Base-by-base conservation (phyloP, 2,888 invertebrate species). In the Pecten maximus region DNA sequence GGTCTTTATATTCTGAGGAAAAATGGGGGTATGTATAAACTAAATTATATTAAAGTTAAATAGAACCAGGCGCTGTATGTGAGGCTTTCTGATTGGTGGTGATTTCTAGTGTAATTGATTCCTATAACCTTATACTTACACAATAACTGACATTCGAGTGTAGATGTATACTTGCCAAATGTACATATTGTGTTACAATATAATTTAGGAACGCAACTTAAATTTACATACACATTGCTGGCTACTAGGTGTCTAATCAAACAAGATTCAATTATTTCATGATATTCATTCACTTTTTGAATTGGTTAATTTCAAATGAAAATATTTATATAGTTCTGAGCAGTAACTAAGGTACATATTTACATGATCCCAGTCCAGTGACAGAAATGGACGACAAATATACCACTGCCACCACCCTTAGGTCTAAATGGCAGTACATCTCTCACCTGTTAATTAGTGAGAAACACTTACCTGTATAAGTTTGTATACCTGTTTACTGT, bases 401-500 rank as follows among this genome's bases (percentile, higher is more conserved):
- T n/a, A 60, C 8, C 44, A 44, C 50, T 3, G 4, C 50, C 23
- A 54, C 2, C 23, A 12, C 50, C 50, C 50, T 54, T 19, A 12
- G 74, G 74, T 74, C 35, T 10, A 74, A 74, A 74, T 74, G 28
- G 4, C 0, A 35, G 35, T 35, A 74, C 23, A 35, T 74, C 35
- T 74, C 74, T 74, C 74, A 74, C 74, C 74, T 74, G 74, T 74
- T 74, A 74, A 74, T 74, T 74, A 74, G 74, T 74, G 74, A 74
- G 74, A 74, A 74, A 74, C 74, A 74, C 74, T 74, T 74, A 74
- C 8, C 74, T 74, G 35, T 60, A 23, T 74, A 74, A 23, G 74
- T 74, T 28, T 28, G 74, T 74, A 12, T 74, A 74, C 74, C 74
- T 74, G 74, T 74, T 74, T 74, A 74, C 74, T 35, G 35, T 74